These are phyloP conservation scores for Bombus sibiricus DNA, from an alignment of 1,140 invertebrate genomes.

Conservation along the genomic window DNA sequence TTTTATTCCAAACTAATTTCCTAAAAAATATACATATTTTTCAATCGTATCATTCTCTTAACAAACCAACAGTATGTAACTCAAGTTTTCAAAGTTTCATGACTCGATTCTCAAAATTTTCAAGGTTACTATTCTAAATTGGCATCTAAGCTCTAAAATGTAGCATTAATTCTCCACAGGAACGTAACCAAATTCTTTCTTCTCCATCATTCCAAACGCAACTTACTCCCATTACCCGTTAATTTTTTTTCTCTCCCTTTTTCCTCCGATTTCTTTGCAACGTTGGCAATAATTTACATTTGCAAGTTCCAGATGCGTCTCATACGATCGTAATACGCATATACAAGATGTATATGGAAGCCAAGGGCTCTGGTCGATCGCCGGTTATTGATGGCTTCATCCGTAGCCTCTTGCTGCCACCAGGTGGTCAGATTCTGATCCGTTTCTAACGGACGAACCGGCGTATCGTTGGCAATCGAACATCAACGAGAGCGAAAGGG, in stretches of 20 bases:
- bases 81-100: too few relatives aligned
- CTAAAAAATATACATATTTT: neutral
- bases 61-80: too few relatives aligned
- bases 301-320: slow-evolving; percentile 68
- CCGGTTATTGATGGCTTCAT: slow-evolving; percentile 77
- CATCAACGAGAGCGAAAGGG: neutral
- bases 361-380: slow-evolving; percentile 64
- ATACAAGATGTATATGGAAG: neutral
- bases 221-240: neutral
- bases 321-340: slow-evolving; percentile 34
- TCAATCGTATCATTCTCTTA: neutral
- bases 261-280: neutral
- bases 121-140: too few relatives aligned
- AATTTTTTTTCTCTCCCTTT: neutral
- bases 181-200: too few relatives aligned
- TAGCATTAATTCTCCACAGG: too few relatives aligned
- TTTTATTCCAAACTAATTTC: neutral
- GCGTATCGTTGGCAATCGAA: slow-evolving; percentile 44
- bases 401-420: slow-evolving; percentile 65
- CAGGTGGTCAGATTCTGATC: slow-evolving; percentile 70
- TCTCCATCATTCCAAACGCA: too few relatives aligned
- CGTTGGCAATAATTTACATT: slow-evolving; percentile 40
- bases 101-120: too few relatives aligned
- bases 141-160: too few relatives aligned
- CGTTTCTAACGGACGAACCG: slow-evolving; percentile 40